Evolutionary conservation across 1,140 invertebrate genomes (phyloP).

Genomic region (Orius laevigatus): DNA sequence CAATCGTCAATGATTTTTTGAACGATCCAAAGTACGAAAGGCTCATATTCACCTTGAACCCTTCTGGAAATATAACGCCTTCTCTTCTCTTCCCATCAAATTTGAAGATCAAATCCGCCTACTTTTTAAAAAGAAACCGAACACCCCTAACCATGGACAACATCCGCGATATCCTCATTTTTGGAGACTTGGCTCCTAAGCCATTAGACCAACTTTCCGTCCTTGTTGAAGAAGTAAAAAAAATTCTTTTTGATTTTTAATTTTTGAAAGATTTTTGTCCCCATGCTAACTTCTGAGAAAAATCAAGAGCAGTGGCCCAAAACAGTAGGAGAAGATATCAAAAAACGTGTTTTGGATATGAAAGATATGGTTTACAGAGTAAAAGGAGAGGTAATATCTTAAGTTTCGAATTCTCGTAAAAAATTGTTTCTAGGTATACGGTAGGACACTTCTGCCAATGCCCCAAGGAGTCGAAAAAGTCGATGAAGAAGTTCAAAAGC

Average conservation of each 20-base stretch:
- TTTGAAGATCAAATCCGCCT: slow-evolving; percentile 39
- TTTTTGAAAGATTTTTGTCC: not conserved
- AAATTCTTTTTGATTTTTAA: not conserved
- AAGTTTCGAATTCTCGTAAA: too few species aligned
- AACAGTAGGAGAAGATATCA: slow-evolving; percentile 56
- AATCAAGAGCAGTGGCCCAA: slow-evolving; percentile 53
- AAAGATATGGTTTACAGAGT: slow-evolving; percentile 57
- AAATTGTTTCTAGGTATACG: slow-evolving; percentile 32
- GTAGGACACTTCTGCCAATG: slow-evolving; percentile 54
- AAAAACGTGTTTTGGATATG: slow-evolving; percentile 52
- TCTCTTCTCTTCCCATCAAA: slow-evolving; percentile 30
- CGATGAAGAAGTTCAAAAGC: slow-evolving; percentile 36
- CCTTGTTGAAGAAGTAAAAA: slow-evolving; percentile 56
- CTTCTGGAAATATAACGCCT: slow-evolving; percentile 29
- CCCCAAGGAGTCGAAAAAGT: slow-evolving; percentile 59
- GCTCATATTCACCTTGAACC: slow-evolving; percentile 35
- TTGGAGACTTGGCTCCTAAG: slow-evolving; percentile 62
- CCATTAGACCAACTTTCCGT: slow-evolving; percentile 60
- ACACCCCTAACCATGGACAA: slow-evolving; percentile 38
- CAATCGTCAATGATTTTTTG: slow-evolving; percentile 42
- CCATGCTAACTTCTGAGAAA: slow-evolving; percentile 37
- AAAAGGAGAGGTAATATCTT: slow-evolving; percentile 26
- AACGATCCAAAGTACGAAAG: slow-evolving; percentile 34
- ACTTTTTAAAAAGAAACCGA: slow-evolving; percentile 43
- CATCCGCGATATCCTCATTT: slow-evolving; percentile 41